These are phyloP conservation scores for Gallinago media DNA, from an alignment of 2,113 vertebrate genomes.

Conservation along the genomic window DNA sequence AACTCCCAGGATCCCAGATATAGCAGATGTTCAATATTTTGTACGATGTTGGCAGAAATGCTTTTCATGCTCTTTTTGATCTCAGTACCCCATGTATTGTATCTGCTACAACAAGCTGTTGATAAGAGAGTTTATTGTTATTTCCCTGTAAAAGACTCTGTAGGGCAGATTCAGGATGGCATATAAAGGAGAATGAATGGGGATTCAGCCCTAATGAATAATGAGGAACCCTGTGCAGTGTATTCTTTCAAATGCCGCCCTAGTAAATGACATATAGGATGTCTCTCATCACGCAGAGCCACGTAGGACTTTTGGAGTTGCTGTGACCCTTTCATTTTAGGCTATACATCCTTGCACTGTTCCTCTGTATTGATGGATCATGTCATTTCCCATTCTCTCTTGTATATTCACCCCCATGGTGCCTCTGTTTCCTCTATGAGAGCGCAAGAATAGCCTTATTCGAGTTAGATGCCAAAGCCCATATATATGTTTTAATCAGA, in stretches of 20 bases:
- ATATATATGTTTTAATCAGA: constrained; percentile 19
- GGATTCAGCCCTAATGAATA: constrained; percentile 53
- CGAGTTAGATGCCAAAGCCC: not conserved
- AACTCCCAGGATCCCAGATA: constrained; percentile 86
- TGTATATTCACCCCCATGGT: not conserved
- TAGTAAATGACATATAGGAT: not conserved
- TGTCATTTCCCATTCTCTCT: constrained; percentile 6
- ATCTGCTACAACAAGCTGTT: constrained; percentile 83
- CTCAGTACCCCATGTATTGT: constrained; percentile 81
- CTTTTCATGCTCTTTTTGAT: constrained; percentile 85
- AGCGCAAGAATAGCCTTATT: constrained; percentile 12
- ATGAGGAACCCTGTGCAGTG: constrained; percentile 39
- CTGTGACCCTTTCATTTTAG: constrained; percentile 62
- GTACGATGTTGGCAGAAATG: constrained; percentile 84
- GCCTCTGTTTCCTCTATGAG: not conserved
- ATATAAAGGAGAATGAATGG: constrained; percentile 35
- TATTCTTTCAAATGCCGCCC: not conserved
- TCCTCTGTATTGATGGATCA: not conserved
- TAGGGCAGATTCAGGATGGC: constrained; percentile 46
- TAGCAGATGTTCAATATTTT: constrained; percentile 89
- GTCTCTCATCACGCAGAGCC: not conserved
- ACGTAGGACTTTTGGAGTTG: not conserved
- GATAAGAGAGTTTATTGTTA: constrained; percentile 81
- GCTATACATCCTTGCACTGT: not conserved
- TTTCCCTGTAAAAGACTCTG: constrained; percentile 66